Conservation (phyloP, 1,140 invertebrate genomes). For the Adoxophyes honmai region DNA sequence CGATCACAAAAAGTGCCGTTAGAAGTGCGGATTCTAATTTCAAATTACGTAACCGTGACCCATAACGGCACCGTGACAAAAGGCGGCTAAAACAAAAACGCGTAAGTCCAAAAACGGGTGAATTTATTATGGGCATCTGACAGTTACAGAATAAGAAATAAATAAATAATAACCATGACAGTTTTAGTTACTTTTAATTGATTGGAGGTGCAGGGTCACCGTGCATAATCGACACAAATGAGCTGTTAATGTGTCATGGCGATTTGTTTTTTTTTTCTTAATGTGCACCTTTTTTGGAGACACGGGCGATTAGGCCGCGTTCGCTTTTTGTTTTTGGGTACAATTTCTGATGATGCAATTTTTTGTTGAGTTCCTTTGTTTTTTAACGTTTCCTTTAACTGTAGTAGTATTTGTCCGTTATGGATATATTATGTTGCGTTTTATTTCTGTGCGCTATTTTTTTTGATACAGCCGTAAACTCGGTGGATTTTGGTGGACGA, state of each 20-base stretch:
- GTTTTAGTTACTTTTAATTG: conserved; percentile 52
- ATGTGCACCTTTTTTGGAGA: not conserved
- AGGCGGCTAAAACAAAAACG: conserved; percentile 51
- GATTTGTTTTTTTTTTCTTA: conserved; percentile 25
- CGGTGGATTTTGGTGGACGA: no score
- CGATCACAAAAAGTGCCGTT: conserved; percentile 23
- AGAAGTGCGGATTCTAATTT: conserved; percentile 26
- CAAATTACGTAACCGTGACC: conserved; percentile 28
- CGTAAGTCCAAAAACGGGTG: conserved; percentile 27
- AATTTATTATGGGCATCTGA: conserved; percentile 54
- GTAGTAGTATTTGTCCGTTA: not conserved
- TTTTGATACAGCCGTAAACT: no score
- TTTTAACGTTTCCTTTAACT: conserved; percentile 17
- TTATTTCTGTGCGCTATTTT: no score
- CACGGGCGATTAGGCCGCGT: not conserved
- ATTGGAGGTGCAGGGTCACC: conserved; percentile 35
- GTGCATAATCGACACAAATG: conserved; percentile 46
- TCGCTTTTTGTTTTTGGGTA: conserved; percentile 17
- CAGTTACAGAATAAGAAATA: conserved; percentile 17
- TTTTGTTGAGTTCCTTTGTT: no score
- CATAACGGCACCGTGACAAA: conserved; percentile 38
- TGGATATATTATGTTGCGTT: no score
- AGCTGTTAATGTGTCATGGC: conserved; percentile 44
- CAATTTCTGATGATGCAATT: not conserved
- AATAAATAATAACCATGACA: conserved; percentile 16